Base-by-base conservation (phyloP, 2,797 vertebrate species). In the Cuculus canorus region DNA sequence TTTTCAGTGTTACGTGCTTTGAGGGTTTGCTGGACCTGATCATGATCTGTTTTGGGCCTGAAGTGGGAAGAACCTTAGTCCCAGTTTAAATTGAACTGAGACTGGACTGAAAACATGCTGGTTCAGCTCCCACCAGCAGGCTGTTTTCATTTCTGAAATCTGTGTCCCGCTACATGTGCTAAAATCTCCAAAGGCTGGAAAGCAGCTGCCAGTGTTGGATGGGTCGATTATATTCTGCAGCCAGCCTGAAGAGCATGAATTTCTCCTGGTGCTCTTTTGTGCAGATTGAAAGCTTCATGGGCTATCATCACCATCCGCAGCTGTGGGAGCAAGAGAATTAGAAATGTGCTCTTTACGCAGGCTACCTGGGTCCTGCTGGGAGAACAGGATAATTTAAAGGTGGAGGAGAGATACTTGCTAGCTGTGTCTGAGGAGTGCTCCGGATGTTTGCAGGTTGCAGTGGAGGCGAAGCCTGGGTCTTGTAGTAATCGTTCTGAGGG, bases 221-320 rank as follows among this genome's bases (percentile, higher is more conserved):
- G 84, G 60, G 71, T 71, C 3, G 43, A 79, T 86, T 66, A 53
- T 45, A 77, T n/a, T 88, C 86, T 59, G 53, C 50, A 81, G 66
- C 53, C 88, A 95, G 68, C 57, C 64, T 83, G 79, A 86, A 87
- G 59, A 88, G 28, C 68, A 88, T 85, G 91, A 75, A 94, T 94
- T 92, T 94, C 70, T 96, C 69, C 61, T 6, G 3, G 21, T 63
- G 47, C 57, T 93, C 35, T 82, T 90, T 66, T 64, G 60, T 82
- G 86, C 68, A 93, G 52, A 68, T 27, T 60, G 63, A 73, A 63
- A 87, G 50, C 60, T 88, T 91, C 35, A 33, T 82, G 68, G 56
- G 12, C 64, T 71, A 13, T 68, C 88, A 88, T 84, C 64, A 77
- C 33, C 27, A 52, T 45, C 43, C 9, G 1, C 45, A 80, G 81